Evolutionary conservation across 2,113 vertebrate species (phyloP).

Genomic region (Notiomystis cincta): DNA sequence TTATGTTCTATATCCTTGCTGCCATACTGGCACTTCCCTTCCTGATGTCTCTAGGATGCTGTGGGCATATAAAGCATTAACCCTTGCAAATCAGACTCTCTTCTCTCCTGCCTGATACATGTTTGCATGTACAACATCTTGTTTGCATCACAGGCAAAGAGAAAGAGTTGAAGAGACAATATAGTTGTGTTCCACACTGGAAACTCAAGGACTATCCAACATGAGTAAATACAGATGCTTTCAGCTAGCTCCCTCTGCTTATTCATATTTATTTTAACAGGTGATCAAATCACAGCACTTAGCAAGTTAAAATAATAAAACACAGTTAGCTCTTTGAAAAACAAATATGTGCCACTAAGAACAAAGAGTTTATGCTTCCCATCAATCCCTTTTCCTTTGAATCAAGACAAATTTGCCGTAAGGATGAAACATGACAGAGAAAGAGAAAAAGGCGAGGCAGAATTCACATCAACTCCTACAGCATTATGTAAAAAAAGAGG

Average conservation of each 20-base stretch:
- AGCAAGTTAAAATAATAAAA: background rate
- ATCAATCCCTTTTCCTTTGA: background rate
- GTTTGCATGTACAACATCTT: background rate
- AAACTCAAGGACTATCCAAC: background rate
- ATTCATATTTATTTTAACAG: background rate
- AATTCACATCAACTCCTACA: background rate
- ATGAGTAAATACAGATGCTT: background rate
- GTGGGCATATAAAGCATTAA: background rate
- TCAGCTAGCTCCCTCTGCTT: background rate
- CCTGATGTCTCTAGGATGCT: background rate
- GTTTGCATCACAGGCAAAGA: background rate
- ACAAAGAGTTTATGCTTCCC: background rate
- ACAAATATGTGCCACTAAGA: background rate
- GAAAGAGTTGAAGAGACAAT: background rate
- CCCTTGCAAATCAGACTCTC: background rate
- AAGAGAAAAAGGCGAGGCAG: background rate
- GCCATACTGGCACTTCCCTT: background rate
- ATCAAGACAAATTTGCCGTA: background rate
- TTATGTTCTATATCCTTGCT: background rate
- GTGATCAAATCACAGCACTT: background rate
- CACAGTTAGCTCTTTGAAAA: background rate
- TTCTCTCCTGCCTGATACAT: background rate
- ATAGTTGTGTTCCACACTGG: background rate
- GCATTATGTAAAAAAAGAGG: background rate
- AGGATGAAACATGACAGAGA: background rate